A percentile compares a stretch with the other conserved stretches of the same genome.
Evolutionary conservation across 2,888 invertebrate genomes (phyloP).

Genomic region (Camponotus fellah): DNA sequence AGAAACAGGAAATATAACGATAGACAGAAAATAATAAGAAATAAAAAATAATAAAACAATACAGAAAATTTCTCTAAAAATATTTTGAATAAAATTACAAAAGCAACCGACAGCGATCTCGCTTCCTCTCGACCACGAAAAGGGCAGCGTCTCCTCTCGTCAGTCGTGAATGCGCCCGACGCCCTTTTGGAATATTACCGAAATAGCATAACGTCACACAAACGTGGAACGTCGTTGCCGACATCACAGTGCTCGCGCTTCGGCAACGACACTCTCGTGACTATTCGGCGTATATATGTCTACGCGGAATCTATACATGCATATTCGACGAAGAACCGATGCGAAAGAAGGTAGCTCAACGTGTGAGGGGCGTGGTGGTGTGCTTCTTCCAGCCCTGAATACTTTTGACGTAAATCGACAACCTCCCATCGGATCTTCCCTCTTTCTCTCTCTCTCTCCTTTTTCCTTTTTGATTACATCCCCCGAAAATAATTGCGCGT

Average conservation of each 20-base stretch:
- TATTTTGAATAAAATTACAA: not conserved
- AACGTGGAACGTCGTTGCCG: conserved; percentile 68
- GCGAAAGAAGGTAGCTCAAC: conserved; percentile 73
- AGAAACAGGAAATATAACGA: not conserved
- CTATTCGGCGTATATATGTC: conserved; percentile 24
- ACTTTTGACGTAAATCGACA: conserved; percentile 72
- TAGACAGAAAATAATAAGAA: not conserved
- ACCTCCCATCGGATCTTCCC: conserved; percentile 5
- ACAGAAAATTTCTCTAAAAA: not conserved
- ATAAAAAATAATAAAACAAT: not conserved
- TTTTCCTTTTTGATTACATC: conserved; percentile 32
- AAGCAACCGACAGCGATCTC: conserved; percentile 19
- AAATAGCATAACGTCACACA: conserved; percentile 57
- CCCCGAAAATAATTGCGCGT: conserved; percentile 83
- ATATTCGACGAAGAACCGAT: conserved; percentile 47
- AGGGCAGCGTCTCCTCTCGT: not conserved
- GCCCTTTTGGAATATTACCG: conserved; percentile 59
- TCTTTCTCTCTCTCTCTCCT: conserved; percentile 26
- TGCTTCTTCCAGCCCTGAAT: conserved; percentile 69
- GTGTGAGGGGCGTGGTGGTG: conserved; percentile 78
- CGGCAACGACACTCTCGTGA: conserved; percentile 63
- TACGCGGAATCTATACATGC: conserved; percentile 10
- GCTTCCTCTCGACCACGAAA: not conserved
- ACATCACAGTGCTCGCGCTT: conserved; percentile 53
- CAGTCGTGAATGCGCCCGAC: not conserved